Evolutionary conservation across 2,113 vertebrate genomes (phyloP), one percentile per base, ranked within the genome.

Genomic region (Mormyrus lacerda): DNA sequence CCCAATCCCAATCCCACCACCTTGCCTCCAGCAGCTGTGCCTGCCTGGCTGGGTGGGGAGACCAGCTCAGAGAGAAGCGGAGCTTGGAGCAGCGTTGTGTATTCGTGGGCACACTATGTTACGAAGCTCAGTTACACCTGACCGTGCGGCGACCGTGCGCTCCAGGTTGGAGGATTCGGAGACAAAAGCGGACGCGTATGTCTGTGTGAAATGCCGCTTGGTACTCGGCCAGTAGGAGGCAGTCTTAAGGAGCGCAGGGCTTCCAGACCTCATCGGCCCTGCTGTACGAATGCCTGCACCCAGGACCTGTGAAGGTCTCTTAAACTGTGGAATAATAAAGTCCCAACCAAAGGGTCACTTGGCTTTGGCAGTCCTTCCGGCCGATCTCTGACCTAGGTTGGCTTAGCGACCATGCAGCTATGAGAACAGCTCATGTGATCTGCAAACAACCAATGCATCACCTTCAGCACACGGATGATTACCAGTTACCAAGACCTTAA

Each of bases 11-110:
- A 15, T 9, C 2, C 2, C 44, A 19, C 19, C 91, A 90, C 92
- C 94, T 93, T 92, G 92, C 90, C 93, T 91, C 92, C 90, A 93
- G 93, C 93, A 94, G 93, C 95, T 94, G 94, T 90, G 92, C 92
- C 65, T 87, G 91, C 90, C 93, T 91, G 91, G 93, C 92, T 92
- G 92, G 91, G 91, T 92, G 93, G 93, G 93, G 9, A 45, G 24
- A 51, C 11, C 44, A 85, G n/a, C n/a, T 35, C 48, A 15, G 47
- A 21, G 27, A 86, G 24, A 53, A 19, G 47, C 9, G n/a, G 47
- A 27, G 39, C 55, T 48, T 11, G 15, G 39, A 61, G 42, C 39
- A 27, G 42, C 4, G 1, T 48, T 17, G n/a, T 4, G 39, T 79
- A 84, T 51, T 84, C 85, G 79, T 61, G 55, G 53, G 82, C 21